Conservation (phyloP, 2,113 vertebrate species). For the Stigmatopora nigra region DNA sequence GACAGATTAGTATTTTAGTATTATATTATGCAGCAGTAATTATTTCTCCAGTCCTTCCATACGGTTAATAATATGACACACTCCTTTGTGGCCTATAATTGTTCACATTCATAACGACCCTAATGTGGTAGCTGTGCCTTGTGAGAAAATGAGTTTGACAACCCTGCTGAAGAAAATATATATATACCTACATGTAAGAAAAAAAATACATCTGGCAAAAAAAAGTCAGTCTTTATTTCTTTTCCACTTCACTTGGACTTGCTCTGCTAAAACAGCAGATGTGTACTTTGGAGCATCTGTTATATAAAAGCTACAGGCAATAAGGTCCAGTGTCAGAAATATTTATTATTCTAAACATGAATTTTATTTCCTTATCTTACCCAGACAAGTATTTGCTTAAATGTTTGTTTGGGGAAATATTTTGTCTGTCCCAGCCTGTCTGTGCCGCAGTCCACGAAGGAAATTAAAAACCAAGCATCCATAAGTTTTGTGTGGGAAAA, state of each 20-base stretch:
- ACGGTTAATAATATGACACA: not conserved
- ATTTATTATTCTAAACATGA: not conserved
- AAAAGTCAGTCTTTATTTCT: not conserved
- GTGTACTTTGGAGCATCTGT: conserved; percentile 8
- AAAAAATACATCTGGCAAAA: not conserved
- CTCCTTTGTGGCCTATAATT: too few species aligned
- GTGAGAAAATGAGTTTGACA: too few species aligned
- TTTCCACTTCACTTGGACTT: conserved; percentile 1
- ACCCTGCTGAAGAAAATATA: too few species aligned
- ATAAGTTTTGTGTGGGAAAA: not conserved
- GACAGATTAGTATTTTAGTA: not conserved
- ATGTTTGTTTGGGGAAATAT: not conserved
- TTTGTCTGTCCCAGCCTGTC: not conserved
- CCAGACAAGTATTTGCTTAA: not conserved
- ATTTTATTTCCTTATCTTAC: not conserved
- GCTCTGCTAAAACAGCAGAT: conserved; percentile 27
- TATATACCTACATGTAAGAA: too few species aligned
- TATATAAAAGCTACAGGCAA: not conserved
- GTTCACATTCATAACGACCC: too few species aligned
- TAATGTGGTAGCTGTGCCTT: too few species aligned
- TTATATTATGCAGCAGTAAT: not conserved
- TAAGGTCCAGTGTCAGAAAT: not conserved
- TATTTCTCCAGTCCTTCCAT: not conserved
- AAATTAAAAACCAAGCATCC: not conserved
- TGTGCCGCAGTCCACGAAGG: not conserved